phyloP scores from a whole-genome alignment of 2,888 invertebrate genomes.

The Agriotes lineatus region DNA sequence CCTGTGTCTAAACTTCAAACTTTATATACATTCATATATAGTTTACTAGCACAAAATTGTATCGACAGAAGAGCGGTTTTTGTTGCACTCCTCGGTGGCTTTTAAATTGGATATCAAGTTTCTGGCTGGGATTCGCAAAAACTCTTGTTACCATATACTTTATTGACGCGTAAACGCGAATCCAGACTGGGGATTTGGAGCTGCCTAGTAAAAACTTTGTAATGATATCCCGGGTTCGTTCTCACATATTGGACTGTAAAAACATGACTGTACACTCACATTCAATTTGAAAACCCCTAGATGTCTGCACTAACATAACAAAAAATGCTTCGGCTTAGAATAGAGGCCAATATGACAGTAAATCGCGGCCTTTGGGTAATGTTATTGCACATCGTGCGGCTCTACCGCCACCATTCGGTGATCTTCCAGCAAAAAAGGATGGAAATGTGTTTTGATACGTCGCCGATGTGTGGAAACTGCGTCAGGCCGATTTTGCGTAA shows the following conservation, averaged over 20 bases:
- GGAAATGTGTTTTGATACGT: too few relatives aligned
- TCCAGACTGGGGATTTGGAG: conserved; percentile 19
- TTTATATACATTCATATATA: too few relatives aligned
- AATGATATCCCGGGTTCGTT: conserved; percentile 29
- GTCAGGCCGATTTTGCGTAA: too few relatives aligned
- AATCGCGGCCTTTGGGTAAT: not conserved
- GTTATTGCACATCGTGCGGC: not conserved
- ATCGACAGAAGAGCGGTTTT: too few relatives aligned
- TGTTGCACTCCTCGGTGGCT: conserved; percentile 28
- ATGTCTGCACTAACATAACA: conserved; percentile 26
- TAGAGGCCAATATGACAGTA: not conserved
- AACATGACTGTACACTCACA: conserved; percentile 23
- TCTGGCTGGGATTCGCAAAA: conserved; percentile 26
- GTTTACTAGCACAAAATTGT: too few relatives aligned
- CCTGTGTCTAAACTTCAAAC: too few relatives aligned
- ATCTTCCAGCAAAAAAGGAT: too few relatives aligned
- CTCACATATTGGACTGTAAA: conserved; percentile 34
- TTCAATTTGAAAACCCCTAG: conserved; percentile 30
- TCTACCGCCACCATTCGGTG: too few relatives aligned
- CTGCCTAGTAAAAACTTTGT: conserved; percentile 33
- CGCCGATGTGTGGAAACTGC: too few relatives aligned
- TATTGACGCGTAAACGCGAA: conserved; percentile 33
- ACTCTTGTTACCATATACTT: conserved; percentile 37
- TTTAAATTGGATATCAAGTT: conserved; percentile 37
- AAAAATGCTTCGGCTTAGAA: conserved; percentile 11